Conservation (phyloP, 2,797 vertebrate genomes). For the Sitta carolinensis region DNA sequence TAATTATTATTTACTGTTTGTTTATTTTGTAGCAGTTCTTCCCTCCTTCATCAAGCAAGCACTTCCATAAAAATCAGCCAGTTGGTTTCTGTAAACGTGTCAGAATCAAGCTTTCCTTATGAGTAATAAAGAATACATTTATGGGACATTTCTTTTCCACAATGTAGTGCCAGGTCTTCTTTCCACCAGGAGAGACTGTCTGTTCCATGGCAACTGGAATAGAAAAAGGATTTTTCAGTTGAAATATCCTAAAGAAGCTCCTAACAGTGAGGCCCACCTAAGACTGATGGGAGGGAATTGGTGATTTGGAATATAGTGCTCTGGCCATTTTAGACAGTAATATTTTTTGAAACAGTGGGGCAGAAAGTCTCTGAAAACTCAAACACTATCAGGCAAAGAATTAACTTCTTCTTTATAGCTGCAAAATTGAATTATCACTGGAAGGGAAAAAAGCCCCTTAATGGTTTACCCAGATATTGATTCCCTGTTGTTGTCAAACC, state of each 20-base stretch:
- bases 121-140: not conserved
- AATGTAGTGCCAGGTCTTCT: not conserved
- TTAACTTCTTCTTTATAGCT: slow-evolving; percentile 1
- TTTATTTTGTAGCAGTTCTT: not conserved
- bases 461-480: not conserved
- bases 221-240: not conserved
- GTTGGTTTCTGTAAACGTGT: not conserved
- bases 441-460: not conserved
- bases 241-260: not conserved
- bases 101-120: not conserved
- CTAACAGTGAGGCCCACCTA: not conserved
- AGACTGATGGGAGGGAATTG: not conserved
- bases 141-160: not conserved
- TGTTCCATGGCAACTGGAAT: not conserved
- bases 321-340: not conserved
- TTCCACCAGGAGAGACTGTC: not conserved
- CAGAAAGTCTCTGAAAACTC: not conserved
- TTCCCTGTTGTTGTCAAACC: slow-evolving; percentile 20
- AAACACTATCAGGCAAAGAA: not conserved
- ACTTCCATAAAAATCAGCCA: not conserved
- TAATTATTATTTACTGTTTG: slow-evolving; percentile 24
- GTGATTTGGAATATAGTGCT: not conserved
- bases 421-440: slow-evolving; percentile 38
- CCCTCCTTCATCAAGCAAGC: not conserved
- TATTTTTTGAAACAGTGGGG: not conserved